These are phyloP conservation scores for Rhinolophus ferrumequinum DNA, from an alignment of 2,113 vertebrate genomes.

Conservation along the genomic window DNA sequence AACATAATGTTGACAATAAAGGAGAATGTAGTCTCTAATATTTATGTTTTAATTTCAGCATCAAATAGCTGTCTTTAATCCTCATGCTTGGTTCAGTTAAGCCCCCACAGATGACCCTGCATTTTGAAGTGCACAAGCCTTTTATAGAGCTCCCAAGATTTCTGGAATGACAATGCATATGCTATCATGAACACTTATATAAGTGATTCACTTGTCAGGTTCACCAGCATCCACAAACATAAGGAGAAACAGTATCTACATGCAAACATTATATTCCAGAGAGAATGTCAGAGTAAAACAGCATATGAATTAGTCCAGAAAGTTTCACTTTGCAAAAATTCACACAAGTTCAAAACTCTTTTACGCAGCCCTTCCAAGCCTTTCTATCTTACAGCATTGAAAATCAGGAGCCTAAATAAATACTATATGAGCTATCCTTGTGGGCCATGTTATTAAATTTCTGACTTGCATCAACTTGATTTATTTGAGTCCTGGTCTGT, in stretches of 20 bases:
- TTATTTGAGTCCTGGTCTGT: conserved; percentile 1
- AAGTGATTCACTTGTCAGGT: not conserved
- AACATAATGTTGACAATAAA: not conserved
- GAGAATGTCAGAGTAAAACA: not conserved
- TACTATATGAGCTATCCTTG: not conserved
- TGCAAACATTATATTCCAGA: conserved; percentile 29
- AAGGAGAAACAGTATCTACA: not conserved
- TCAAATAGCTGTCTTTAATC: not conserved
- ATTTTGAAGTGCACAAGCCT: not conserved
- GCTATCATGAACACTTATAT: not conserved
- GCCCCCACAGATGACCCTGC: not conserved
- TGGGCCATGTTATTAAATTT: conserved; percentile 1
- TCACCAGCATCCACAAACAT: not conserved
- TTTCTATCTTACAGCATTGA: conserved; percentile 13
- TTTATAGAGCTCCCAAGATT: conserved; percentile 7
- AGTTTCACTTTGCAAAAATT: conserved; percentile 26
- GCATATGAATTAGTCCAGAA: conserved; percentile 1
- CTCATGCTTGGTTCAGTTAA: conserved; percentile 19
- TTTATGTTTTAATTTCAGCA: conserved; percentile 51
- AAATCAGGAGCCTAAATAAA: conserved; percentile 31
- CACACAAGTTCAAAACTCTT: not conserved
- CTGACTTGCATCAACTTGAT: conserved; percentile 21
- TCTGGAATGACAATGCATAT: not conserved
- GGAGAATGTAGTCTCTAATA: not conserved
- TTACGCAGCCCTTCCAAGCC: not conserved